Conservation (phyloP, 1,140 invertebrate species). For the Drosophila triauraria region DNA sequence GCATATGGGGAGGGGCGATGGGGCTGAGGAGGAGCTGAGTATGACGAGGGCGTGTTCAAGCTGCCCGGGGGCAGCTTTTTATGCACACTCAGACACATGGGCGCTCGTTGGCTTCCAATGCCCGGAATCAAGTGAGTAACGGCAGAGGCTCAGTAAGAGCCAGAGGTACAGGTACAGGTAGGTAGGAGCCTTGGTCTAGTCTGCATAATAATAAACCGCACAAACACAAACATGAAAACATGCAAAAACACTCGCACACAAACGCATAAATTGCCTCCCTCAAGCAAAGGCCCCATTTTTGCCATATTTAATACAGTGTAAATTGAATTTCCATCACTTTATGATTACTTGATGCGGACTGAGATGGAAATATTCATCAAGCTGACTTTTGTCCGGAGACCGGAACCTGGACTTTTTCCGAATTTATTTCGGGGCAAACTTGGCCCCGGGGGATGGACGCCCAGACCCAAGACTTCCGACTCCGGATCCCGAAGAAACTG, state of each 20-base stretch:
- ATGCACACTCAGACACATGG: conserved; percentile 55
- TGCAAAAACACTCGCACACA: conserved; percentile 47
- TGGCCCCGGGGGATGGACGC: too few relatives aligned
- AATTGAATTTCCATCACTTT: conserved; percentile 84
- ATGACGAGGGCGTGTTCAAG: conserved; percentile 24
- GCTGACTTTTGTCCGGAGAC: conserved; percentile 32
- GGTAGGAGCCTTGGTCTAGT: conserved; percentile 69
- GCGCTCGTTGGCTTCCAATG: conserved; percentile 19
- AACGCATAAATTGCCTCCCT: conserved; percentile 58
- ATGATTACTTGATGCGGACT: conserved; percentile 77
- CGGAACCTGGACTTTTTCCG: not conserved
- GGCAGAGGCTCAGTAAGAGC: conserved; percentile 10
- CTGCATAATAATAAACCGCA: conserved; percentile 82
- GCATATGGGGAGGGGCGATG: conserved; percentile 47
- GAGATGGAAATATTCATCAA: conserved; percentile 63
- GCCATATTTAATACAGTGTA: conserved; percentile 79
- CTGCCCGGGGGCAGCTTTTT: conserved; percentile 50
- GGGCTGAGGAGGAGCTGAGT: not conserved
- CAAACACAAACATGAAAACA: conserved; percentile 37
- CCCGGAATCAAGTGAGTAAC: conserved; percentile 38
- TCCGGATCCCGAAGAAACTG: conserved; percentile 5
- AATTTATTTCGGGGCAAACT: conserved; percentile 3
- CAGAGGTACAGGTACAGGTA: conserved; percentile 50
- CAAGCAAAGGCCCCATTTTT: conserved; percentile 37
- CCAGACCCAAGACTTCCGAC: not conserved